Conservation (phyloP, 2,113 vertebrate species). For the Sylvilagus bachmani region DNA sequence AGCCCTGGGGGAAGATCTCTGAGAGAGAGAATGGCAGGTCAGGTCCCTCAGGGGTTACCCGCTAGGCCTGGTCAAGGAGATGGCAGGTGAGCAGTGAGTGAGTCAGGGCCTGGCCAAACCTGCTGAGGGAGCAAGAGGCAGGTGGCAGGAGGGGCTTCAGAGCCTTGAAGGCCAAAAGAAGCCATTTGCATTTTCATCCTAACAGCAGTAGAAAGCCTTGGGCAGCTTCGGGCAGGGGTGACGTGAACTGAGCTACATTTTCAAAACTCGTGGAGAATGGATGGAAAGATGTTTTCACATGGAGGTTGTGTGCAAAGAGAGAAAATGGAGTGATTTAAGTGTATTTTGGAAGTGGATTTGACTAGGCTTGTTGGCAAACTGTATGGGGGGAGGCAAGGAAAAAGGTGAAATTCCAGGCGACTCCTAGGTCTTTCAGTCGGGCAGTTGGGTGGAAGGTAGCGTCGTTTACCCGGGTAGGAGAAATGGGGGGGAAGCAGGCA, state of each 20-base stretch:
- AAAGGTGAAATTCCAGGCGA: neutral
- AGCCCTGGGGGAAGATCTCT: neutral
- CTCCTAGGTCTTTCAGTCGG: neutral
- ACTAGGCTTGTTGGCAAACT: neutral
- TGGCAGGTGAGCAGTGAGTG: neutral
- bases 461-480: neutral
- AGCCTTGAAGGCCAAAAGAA: neutral
- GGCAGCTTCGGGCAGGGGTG: neutral
- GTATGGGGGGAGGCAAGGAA: neutral
- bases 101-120: neutral
- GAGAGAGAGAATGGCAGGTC: neutral
- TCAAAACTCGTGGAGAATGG: neutral
- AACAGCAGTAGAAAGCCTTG: neutral
- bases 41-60: neutral
- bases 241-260: constrained; percentile 11
- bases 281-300: neutral
- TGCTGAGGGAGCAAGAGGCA: too few species aligned
- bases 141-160: neutral
- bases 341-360: neutral
- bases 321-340: neutral
- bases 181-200: neutral
- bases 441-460: neutral
- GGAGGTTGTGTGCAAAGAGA: neutral
- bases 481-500: neutral
- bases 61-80: neutral